These are phyloP conservation scores for Heteromyza rotundicornis DNA, from an alignment of 2,888 invertebrate genomes.

Conservation along the genomic window DNA sequence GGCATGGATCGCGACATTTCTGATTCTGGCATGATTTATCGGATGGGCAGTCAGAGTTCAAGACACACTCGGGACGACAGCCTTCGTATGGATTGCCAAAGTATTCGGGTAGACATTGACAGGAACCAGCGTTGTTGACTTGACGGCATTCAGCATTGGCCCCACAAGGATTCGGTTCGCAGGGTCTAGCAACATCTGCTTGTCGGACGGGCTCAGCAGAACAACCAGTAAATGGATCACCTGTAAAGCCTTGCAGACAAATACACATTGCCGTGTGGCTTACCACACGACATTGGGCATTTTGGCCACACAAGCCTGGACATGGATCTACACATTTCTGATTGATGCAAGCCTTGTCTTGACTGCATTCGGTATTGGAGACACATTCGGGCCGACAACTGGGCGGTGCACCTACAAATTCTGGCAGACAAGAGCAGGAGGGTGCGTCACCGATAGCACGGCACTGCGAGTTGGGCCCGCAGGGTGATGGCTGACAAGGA, in stretches of 20 bases:
- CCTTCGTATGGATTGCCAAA: conserved; percentile 73
- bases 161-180: conserved; percentile 72
- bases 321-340: conserved; percentile 78
- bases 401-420: conserved; percentile 74
- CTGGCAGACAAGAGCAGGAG: conserved; percentile 70
- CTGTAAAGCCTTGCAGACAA: conserved; percentile 69
- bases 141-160: conserved; percentile 73
- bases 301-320: conserved; percentile 69
- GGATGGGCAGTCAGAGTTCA: conserved; percentile 77
- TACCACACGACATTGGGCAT: conserved; percentile 66
- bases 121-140: conserved; percentile 70
- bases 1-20: conserved; percentile 81
- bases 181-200: conserved; percentile 63
- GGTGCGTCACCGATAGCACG: conserved; percentile 61
- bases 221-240: conserved; percentile 71
- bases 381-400: conserved; percentile 75
- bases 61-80: conserved; percentile 80
- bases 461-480: conserved; percentile 68
- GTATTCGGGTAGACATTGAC: conserved; percentile 72
- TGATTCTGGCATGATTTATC: conserved; percentile 75
- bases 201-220: conserved; percentile 45
- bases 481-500: conserved; percentile 65
- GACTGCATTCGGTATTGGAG: conserved; percentile 73
- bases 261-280: conserved; percentile 68
- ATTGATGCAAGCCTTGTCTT: conserved; percentile 72